Evolutionary conservation across 2,888 invertebrate species (phyloP), one percentile per base, ranked within the genome.

Genomic region (Lamproptera curius): DNA sequence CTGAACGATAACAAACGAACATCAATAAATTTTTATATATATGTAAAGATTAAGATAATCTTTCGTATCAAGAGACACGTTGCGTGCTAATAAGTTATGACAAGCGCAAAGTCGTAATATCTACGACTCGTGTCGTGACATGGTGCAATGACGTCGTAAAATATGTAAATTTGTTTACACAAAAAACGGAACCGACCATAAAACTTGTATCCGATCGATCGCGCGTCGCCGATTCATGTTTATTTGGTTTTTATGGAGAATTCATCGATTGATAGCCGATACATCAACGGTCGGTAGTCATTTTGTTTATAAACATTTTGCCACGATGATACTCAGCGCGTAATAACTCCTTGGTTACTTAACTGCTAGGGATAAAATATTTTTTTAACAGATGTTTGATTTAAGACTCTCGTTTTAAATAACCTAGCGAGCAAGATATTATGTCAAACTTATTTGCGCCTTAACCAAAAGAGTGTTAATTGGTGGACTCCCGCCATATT

Each of bases 231-330:
- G 16, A 28, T 26, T 46, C 26, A 46, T 26, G 35, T 46, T 26
- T 11, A 46, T 35, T 39, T 34, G 16, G 13, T 11, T 14, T 40
- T 39, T 35, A 40, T 46, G 40, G 26, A 35, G 46, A 35, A 40
- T 13, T 33, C 40, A 46, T 34, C 16, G 39, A 34, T 34, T 16
- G 17, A 3, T 15, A 34, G 20, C 20, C 17, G 20, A 45, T 37
- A 38, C 14, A 23, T 16, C 16, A n/a, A 42, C 23, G 13, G 6
- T 16, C 26, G 16, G 13, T 11, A 4, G 39, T 15, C 26, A n/a
- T 15, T 15, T 28, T 10, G 16, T n/a, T 13, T 28, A 20, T n/a
- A 14, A 9, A 16, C 10, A n/a, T 37, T 11, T 37, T 17, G 37
- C 37, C 16, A n/a, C 11, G 5, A 2, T 6, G 2, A 35, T 1